A percentile compares a stretch with the other conserved stretches of the same genome.
Evolutionary conservation across 2,888 invertebrate species (phyloP).

Genomic region (Ecdyonurus torrentis): DNA sequence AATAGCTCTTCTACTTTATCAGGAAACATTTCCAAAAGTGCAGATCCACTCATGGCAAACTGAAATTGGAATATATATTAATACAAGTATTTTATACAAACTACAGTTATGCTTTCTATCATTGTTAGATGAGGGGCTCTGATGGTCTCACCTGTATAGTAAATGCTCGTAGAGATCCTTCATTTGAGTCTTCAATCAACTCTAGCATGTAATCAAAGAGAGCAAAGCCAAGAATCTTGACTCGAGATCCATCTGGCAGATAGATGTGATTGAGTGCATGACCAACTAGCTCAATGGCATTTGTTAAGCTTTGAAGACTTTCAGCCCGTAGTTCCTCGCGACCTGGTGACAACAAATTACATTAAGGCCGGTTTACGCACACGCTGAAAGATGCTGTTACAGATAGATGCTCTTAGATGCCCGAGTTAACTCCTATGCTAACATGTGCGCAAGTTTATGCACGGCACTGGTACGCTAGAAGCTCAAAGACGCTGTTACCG

Average conservation of each 20-base stretch:
- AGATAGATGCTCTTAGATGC: no score
- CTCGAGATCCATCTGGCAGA: not conserved
- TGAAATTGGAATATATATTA: not conserved
- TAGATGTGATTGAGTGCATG: not conserved
- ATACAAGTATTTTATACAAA: no score
- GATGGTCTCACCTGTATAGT: not conserved
- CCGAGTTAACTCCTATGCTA: no score
- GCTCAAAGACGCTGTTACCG: no score
- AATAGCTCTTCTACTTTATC: not conserved
- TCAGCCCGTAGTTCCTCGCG: constrained; percentile 1
- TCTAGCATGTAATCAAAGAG: not conserved
- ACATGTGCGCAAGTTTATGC: no score
- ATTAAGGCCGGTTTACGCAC: no score
- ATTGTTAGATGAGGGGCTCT: no score
- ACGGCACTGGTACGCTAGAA: no score
- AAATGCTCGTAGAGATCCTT: not conserved
- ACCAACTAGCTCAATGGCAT: not conserved
- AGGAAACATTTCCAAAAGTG: not conserved
- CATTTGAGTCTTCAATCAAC: not conserved
- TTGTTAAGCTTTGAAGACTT: not conserved
- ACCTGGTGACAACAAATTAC: not conserved
- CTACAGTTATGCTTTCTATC: no score
- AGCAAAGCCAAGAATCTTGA: not conserved
- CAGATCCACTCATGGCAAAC: not conserved
- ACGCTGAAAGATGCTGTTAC: no score